These are phyloP conservation scores for Spilogale gracilis DNA, from an alignment of 2,113 vertebrate species.

Conservation along the genomic window DNA sequence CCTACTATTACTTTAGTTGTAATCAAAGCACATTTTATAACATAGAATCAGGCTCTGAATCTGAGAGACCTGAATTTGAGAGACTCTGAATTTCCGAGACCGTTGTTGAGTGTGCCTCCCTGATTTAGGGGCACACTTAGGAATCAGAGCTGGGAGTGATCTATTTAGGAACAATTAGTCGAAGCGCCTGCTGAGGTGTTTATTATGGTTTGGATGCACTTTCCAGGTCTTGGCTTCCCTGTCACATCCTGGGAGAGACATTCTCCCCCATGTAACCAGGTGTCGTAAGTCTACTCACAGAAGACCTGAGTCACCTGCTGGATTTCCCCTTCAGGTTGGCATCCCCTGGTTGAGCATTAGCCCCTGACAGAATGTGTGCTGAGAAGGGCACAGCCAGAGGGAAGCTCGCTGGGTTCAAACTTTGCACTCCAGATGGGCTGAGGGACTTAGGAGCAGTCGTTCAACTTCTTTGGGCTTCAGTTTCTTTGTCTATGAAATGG, in stretches of 20 bases:
- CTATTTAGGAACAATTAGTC: slow-evolving; percentile 76
- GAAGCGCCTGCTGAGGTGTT: slow-evolving; percentile 78
- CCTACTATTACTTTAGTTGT: slow-evolving; percentile 8
- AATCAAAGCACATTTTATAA: slow-evolving; percentile 14
- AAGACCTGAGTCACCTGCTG: neutral
- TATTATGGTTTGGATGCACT: slow-evolving; percentile 80
- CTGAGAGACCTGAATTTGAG: neutral
- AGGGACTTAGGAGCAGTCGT: neutral
- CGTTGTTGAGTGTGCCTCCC: slow-evolving; percentile 19
- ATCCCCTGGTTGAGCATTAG: neutral
- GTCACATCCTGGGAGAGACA: neutral
- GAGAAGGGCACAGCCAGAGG: neutral
- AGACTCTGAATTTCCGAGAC: neutral
- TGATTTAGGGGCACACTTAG: slow-evolving; percentile 66
- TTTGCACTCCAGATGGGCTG: neutral
- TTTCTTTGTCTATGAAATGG: neutral
- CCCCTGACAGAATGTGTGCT: neutral
- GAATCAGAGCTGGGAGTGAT: slow-evolving; percentile 62
- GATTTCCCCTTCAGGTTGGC: neutral
- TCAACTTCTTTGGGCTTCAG: neutral
- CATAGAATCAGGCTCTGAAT: neutral
- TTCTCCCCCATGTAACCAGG: neutral
- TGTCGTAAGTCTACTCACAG: neutral
- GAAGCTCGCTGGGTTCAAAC: neutral
- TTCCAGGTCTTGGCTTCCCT: neutral